phyloP scores from a whole-genome alignment of 2,797 vertebrate genomes.

The Sciaenops ocellatus region DNA sequence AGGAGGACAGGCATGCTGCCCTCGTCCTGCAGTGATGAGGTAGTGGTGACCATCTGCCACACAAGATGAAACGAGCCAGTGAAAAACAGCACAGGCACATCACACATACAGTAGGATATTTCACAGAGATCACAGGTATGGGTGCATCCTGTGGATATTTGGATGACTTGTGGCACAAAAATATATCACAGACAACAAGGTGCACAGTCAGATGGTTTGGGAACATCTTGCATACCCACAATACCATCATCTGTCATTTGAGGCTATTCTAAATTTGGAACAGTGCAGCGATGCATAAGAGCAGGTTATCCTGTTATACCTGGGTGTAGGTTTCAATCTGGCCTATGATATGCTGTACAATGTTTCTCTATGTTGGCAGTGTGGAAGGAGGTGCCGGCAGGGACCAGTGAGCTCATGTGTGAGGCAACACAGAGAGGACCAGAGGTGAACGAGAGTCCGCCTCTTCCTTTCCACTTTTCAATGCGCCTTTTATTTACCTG shows the following conservation, averaged over 20 bases:
- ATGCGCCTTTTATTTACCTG: constrained; percentile 85
- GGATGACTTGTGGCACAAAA: constrained; percentile 35
- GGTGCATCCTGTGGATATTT: constrained; percentile 59
- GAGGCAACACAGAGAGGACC: constrained; percentile 45
- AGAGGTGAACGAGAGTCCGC: constrained; percentile 44
- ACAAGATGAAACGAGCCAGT: constrained; percentile 37
- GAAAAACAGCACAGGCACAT: constrained; percentile 45
- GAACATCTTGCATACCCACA: constrained; percentile 57
- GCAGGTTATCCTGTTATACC: constrained; percentile 20
- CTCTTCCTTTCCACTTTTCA: constrained; percentile 73
- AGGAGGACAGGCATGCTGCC: constrained; percentile 38
- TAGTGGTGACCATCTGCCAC: constrained; percentile 79
- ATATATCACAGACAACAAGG: constrained; percentile 41
- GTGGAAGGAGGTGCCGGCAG: constrained; percentile 52
- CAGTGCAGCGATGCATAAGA: constrained; percentile 24
- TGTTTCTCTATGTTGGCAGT: constrained; percentile 47
- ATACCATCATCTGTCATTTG: constrained; percentile 45
- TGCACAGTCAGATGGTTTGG: constrained; percentile 49
- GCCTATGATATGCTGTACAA: constrained; percentile 43
- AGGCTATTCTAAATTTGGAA: constrained; percentile 61
- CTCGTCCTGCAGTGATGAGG: constrained; percentile 48
- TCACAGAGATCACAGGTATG: constrained; percentile 45
- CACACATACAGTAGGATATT: constrained; percentile 48
- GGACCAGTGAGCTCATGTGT: constrained; percentile 74
- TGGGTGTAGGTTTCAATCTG: constrained; percentile 38